Evolutionary conservation across 2,888 invertebrate genomes (phyloP), one percentile per base, ranked within the genome.

Genomic region (Drosophila melanosoma): DNA sequence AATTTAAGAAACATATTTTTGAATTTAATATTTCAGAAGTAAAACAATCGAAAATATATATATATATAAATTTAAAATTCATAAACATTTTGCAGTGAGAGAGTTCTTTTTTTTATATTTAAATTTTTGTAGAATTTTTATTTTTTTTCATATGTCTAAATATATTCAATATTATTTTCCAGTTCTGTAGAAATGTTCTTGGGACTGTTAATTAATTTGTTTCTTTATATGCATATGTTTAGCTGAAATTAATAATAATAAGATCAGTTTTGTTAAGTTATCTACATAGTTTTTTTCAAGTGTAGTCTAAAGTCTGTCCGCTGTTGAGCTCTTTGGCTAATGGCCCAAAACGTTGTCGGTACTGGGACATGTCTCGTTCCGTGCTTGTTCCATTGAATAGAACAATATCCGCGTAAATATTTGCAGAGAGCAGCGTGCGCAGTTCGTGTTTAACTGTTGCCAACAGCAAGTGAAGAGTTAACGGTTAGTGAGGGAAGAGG

Each of bases 341-440:
- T 79, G 79, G 79, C 77, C 73, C 64, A 69, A 69, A 81, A 79
- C 71, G 69, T 53, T 71, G 69, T 66, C 42, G 78, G 48, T 56
- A 48, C 67, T 58, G 78, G 68, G 58, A 78, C 82, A 81, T 79
- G 81, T 78, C 79, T 81, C 82, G 78, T 69, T 78, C 56, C 74
- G 73, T 61, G 78, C 78, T 79, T 79, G 79, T 79, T 81, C 79
- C 79, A 79, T 79, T 81, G 79, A 82, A 85, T 83, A 83, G 82
- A 89, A 91, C 83, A 79, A 82, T 81, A 83, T 91, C 83, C 83
- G 89, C 75, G 79, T 73, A 91, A 91, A 91, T 91, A 91, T 91
- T 91, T 91, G 81, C 81, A 53, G 81, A 83, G 87, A 82, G 89
- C 90, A 81, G 81, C 83, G 79, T 52, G 72, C 72, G 74, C 90